Evolutionary conservation across 2,888 invertebrate genomes (phyloP), one percentile per base, ranked within the genome.

Genomic region (Microctonus brassicae): DNA sequence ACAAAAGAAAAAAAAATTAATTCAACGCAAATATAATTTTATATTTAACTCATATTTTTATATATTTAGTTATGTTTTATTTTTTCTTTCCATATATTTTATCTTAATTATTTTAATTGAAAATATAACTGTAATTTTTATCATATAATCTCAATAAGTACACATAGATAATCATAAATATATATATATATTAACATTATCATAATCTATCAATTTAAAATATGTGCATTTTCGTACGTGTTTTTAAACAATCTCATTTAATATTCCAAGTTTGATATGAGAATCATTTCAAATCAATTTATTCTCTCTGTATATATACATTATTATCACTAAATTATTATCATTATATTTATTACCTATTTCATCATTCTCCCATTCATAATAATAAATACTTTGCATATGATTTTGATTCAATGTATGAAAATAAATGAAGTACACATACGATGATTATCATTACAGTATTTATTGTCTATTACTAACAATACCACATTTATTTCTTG

Each of bases 401-500:
- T 24, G 26, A 10, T 55, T 10, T 55, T 47, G 47, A 47, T 47
- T 47, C 7, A 9, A 47, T 29, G 7, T 29, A 47, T 47, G 17
- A 4, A 7, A 17, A n/a, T 6, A 17, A 47, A 17, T 47, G 17
- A 9, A 47, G 1, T 4, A 47, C 17, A 47, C 17, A 17, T 47
- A 1, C n/a, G n/a, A 6, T n/a, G 4, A 47, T 47, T 55, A 39
- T 61, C 24, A 24, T 39, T 24, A 2, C 13, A 22, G 20, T 60
- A 24, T 63, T 13, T 34, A 10, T 52, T 55, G 64, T 68, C 20
- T 65, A 69, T 74, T 71, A 66, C 72, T 68, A 47, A 74, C 60
- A 58, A 55, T 22, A 36, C 55, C 63, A 63, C 65, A 22, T 13
- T 70, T 57, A 57, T 58, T 74, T 73, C 63, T 73, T 72, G 70